Evolutionary conservation across 2,888 invertebrate genomes (phyloP).

Genomic region (Aphodius granarius): DNA sequence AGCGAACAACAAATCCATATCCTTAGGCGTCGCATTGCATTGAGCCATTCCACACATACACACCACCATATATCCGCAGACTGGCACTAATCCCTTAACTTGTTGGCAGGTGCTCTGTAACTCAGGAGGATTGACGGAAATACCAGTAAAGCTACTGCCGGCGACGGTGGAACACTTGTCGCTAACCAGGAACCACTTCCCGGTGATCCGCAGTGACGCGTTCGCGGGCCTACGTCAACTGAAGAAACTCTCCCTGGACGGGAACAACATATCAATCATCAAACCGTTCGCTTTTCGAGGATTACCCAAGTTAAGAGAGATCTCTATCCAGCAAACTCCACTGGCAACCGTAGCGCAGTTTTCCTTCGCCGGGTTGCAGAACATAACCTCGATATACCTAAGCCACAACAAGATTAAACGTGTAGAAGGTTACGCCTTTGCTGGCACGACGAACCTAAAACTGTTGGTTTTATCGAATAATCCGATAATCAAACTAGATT

Average conservation of each 20-base stretch:
- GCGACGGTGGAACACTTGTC: conserved; percentile 81
- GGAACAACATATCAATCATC: conserved; percentile 83
- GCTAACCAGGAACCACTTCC: conserved; percentile 82
- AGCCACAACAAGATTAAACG: conserved; percentile 60
- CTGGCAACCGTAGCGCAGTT: conserved; percentile 78
- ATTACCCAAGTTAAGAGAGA: conserved; percentile 72
- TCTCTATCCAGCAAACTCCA: conserved; percentile 86
- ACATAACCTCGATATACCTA: conserved; percentile 70
- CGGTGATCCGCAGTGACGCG: conserved; percentile 78
- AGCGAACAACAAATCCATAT: background rate
- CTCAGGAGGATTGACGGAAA: conserved; percentile 78
- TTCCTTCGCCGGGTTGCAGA: conserved; percentile 82
- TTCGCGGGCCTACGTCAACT: conserved; percentile 80
- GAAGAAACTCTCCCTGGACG: conserved; percentile 81
- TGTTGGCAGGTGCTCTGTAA: conserved; percentile 81
- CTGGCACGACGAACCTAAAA: conserved; percentile 82
- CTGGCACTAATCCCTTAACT: conserved; percentile 32
- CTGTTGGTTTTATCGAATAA: conserved; percentile 83
- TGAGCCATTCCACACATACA: background rate
- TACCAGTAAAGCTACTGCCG: conserved; percentile 75
- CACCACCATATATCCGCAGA: background rate
- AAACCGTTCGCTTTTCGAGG: conserved; percentile 87
- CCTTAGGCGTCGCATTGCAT: background rate
- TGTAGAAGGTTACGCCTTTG: conserved; percentile 77
- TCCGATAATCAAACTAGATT: conserved; percentile 77